Evolutionary conservation across 2,113 vertebrate species (phyloP), one percentile per base, ranked within the genome.

Genomic region (Paralichthys olivaceus): DNA sequence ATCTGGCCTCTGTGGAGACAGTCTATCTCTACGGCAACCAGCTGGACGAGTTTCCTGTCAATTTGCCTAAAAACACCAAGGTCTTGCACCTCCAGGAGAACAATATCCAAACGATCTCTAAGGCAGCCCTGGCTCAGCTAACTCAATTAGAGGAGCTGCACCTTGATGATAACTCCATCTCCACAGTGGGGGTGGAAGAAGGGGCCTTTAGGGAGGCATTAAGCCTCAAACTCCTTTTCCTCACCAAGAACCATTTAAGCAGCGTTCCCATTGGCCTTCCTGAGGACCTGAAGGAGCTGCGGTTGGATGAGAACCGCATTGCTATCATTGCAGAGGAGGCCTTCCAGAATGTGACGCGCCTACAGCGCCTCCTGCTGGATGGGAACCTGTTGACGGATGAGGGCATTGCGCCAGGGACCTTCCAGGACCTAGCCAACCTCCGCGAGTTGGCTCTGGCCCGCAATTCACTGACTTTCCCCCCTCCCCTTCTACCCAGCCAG

Each of bases 31-130:
- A 99, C 0, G 98, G 98, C 84, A 99, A 99, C 94, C 96, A 99
- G 49, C 89, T 99, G 90, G 97, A 99, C 23, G 98, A 99, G 84
- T 99, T 99, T 82, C 98, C 98, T 11, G 93, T 99, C 92, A 99
- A 99, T 93, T 93, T 99, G 60, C 98, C 98, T 80, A 97, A 95
- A 92, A 98, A 99, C 26, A 96, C 98, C 71, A 92, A 88, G 67
- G 90, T 98, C 82, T 95, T 99, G 70, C 98, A 99, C 80, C 90
- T 99, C 70, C 98, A 99, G 94, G 98, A 99, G 93, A 99, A 99
- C 93, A 99, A 99, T 87, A 99, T 99, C 83, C 98, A 99, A 90
- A 99, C 98, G 5, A 98, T 99, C 86, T 99, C 98, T n/a, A 95
- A 94, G 69, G 96, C 94, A 4, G 97, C 98, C 7, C 95, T 99